These are phyloP conservation scores for Hyalella azteca DNA, from an alignment of 2,888 invertebrate species.

Conservation along the genomic window DNA sequence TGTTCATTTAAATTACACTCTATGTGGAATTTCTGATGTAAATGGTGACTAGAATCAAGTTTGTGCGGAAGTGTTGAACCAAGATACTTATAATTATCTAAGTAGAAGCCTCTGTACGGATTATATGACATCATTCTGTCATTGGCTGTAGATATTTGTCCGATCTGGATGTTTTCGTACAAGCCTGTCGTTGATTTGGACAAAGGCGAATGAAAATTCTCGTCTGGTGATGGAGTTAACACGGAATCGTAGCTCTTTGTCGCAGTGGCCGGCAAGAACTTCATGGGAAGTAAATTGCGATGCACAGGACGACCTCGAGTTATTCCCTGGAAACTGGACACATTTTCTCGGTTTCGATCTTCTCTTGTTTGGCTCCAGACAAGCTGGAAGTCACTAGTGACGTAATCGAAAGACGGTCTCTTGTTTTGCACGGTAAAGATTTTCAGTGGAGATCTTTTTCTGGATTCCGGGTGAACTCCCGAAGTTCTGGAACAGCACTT, in stretches of 20 bases:
- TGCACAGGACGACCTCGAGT: neutral
- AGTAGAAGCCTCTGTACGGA: neutral
- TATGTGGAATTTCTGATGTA: neutral
- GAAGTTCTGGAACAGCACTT: slow-evolving; percentile 19
- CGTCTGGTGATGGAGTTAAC: slow-evolving; percentile 19
- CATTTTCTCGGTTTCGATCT: neutral
- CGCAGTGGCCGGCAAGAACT: neutral
- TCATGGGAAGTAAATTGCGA: slow-evolving; percentile 4
- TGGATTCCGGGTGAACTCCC: neutral
- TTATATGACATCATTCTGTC: neutral
- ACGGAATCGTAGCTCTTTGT: neutral
- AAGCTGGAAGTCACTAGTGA: slow-evolving; percentile 54
- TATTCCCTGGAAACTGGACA: neutral
- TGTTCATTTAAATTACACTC: neutral
- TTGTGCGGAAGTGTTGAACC: slow-evolving; percentile 23
- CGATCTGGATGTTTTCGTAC: slow-evolving; percentile 35
- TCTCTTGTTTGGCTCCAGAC: slow-evolving; percentile 50
- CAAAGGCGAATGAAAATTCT: slow-evolving; percentile 10
- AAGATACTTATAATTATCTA: slow-evolving; percentile 7
- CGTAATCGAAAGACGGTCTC: slow-evolving; percentile 44
- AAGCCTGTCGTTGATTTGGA: slow-evolving; percentile 31
- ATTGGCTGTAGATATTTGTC: neutral
- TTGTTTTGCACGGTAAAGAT: slow-evolving; percentile 17
- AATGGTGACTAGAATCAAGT: neutral
- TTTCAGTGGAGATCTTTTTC: neutral